These are phyloP conservation scores for Gryllus bimaculatus DNA, from an alignment of 1,140 invertebrate genomes.

Conservation along the genomic window DNA sequence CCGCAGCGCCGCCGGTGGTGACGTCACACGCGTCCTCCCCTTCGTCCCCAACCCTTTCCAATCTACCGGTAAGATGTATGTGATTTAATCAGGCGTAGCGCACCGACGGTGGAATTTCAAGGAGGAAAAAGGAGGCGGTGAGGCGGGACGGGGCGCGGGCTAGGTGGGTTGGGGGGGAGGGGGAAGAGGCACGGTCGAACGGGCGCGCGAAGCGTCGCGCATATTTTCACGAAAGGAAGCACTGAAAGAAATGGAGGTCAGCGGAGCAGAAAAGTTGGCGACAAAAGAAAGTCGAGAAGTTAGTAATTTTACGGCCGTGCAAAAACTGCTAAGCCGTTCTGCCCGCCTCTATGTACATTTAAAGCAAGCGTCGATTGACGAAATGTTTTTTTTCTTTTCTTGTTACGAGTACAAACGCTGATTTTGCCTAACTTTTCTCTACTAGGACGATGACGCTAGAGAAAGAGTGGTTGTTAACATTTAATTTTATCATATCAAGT, in stretches of 20 bases:
- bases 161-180: not conserved
- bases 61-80: slow-evolving; percentile 22
- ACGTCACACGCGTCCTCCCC: not conserved
- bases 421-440: no score
- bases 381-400: not conserved
- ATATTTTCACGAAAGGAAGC: not conserved
- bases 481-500: no score
- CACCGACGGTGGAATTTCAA: not conserved
- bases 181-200: not conserved
- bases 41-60: not conserved
- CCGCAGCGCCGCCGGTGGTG: not conserved
- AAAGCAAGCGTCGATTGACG: not conserved
- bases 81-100: slow-evolving; percentile 21
- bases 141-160: not conserved
- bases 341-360: not conserved
- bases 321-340: not conserved
- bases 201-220: not conserved
- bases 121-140: not conserved
- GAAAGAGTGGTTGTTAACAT: no score
- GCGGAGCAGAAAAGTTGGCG: not conserved
- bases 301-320: not conserved
- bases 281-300: not conserved
- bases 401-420: no score
- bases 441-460: no score
- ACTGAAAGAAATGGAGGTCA: not conserved